Evolutionary conservation across 2,797 vertebrate species (phyloP).

Genomic region (Alfaro cultratus): DNA sequence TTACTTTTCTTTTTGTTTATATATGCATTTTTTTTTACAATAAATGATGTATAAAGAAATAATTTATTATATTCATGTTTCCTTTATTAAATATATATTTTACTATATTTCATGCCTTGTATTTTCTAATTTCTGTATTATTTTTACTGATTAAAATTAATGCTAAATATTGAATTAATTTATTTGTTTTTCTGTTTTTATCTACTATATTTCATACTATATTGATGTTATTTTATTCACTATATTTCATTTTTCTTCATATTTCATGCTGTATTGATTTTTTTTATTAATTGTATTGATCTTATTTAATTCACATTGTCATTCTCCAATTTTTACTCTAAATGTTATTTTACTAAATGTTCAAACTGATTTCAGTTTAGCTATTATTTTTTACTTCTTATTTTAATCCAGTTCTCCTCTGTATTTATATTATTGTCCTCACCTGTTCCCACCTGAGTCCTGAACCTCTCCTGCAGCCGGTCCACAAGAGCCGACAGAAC

Average conservation of each 20-base stretch:
- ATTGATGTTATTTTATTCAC: not conserved
- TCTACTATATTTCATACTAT: not conserved
- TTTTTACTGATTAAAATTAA: not conserved
- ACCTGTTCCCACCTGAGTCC: constrained; percentile 94
- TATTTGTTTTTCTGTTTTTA: not conserved
- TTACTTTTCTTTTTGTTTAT: not conserved
- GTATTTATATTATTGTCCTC: constrained; percentile 38
- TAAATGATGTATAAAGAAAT: not conserved
- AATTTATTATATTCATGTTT: not conserved
- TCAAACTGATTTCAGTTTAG: not conserved
- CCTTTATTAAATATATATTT: not conserved
- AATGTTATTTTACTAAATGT: not conserved
- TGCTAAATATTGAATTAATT: not conserved
- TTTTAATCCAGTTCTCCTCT: not conserved
- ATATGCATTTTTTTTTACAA: too few relatives aligned
- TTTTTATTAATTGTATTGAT: not conserved
- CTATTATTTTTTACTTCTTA: not conserved
- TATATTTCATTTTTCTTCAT: not conserved
- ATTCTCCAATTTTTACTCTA: too few relatives aligned
- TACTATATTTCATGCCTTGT: not conserved
- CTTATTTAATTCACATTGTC: not conserved
- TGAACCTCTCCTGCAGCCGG: constrained; percentile 92
- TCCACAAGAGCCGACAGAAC: constrained; percentile 89
- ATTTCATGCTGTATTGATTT: not conserved
- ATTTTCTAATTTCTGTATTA: not conserved